Conservation (phyloP, 2,797 vertebrate genomes). For the Yasuhikotakia modesta region DNA sequence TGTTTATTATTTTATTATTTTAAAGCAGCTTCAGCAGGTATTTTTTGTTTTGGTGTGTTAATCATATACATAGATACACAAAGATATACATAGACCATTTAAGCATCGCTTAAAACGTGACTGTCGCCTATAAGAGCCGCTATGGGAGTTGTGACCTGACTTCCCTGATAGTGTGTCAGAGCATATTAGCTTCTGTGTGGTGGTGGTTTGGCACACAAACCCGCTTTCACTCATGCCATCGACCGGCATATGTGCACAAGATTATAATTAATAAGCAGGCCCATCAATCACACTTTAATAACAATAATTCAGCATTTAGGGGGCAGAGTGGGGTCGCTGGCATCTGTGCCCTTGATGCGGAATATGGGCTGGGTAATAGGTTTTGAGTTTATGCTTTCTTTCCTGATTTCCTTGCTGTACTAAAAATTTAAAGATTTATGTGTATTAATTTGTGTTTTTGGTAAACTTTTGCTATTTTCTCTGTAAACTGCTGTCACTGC, state of each 20-base stretch:
- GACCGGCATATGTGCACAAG: slow-evolving; percentile 92
- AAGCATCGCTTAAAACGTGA: slow-evolving; percentile 55
- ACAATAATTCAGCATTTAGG: slow-evolving; percentile 92
- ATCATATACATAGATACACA: no score
- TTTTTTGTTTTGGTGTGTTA: slow-evolving; percentile 38
- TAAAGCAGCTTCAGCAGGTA: slow-evolving; percentile 36
- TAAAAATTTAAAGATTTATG: no score
- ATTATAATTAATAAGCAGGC: slow-evolving; percentile 97
- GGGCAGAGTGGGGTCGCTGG: slow-evolving; percentile 82
- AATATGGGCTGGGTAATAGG: slow-evolving; percentile 83
- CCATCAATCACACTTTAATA: slow-evolving; percentile 94
- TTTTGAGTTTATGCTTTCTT: no score
- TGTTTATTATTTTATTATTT: slow-evolving; percentile 5
- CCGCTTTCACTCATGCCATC: slow-evolving; percentile 92
- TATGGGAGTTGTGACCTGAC: slow-evolving; percentile 55
- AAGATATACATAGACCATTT: no score
- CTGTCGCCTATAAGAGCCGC: slow-evolving; percentile 51
- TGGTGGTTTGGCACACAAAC: slow-evolving; percentile 92
- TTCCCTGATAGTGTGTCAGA: slow-evolving; percentile 85
- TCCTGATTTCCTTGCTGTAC: no score
- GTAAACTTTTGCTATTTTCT: no score
- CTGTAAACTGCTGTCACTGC: no score
- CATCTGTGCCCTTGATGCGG: slow-evolving; percentile 84
- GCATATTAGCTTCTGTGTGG: slow-evolving; percentile 95
- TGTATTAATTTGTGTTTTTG: no score